These are phyloP conservation scores for Notiomystis cincta DNA, from an alignment of 2,113 vertebrate species.

Conservation along the genomic window DNA sequence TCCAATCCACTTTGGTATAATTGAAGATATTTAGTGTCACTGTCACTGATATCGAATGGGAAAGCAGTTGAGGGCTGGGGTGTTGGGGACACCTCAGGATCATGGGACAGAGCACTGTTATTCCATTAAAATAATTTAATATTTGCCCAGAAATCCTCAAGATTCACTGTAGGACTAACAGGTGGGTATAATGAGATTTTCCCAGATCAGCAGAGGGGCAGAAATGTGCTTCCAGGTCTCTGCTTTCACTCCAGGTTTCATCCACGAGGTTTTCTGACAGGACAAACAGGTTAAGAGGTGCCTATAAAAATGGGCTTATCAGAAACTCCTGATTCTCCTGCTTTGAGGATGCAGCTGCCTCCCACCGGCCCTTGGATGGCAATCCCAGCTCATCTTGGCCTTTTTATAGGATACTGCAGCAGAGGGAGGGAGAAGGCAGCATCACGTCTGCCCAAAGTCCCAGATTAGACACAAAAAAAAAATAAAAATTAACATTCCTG, in stretches of 20 bases:
- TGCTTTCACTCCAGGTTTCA: background rate
- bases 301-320: background rate
- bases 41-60: background rate
- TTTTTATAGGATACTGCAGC: background rate
- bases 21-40: background rate
- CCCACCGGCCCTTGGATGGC: rapidly evolving
- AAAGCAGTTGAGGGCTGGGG: background rate
- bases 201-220: background rate
- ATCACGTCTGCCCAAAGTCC: background rate
- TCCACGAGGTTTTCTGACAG: background rate
- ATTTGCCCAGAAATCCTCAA: background rate
- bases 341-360: background rate
- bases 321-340: background rate
- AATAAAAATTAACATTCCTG: background rate
- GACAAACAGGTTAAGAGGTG: background rate
- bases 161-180: background rate
- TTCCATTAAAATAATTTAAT: background rate
- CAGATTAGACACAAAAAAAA: background rate
- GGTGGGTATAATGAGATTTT: background rate
- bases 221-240: background rate
- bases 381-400: background rate
- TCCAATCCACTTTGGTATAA: background rate
- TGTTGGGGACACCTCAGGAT: background rate
- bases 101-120: background rate
- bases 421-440: background rate